A percentile compares a stretch with the other conserved stretches of the same genome.
Evolutionary conservation across 1,140 invertebrate species (phyloP).

Genomic region (Portunus trituberculatus): DNA sequence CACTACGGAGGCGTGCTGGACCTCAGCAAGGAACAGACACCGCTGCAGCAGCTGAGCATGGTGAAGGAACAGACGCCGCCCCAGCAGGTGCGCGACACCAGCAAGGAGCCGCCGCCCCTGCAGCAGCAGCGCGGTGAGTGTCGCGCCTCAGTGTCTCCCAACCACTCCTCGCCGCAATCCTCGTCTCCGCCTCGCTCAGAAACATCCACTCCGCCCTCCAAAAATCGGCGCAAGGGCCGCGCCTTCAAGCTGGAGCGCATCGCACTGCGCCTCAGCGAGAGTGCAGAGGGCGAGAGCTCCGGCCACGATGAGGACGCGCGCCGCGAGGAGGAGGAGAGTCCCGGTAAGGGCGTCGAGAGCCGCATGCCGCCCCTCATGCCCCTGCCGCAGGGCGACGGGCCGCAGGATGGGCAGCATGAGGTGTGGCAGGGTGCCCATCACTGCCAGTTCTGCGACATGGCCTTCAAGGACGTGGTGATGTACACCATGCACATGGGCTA

Average conservation of each 20-base stretch:
- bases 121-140: slow-evolving; percentile 53
- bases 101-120: slow-evolving; percentile 56
- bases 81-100: slow-evolving; percentile 57
- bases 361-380: slow-evolving; percentile 65
- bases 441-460: slow-evolving; percentile 94
- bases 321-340: slow-evolving; percentile 61
- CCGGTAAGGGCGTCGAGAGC: slow-evolving; percentile 33
- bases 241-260: slow-evolving; percentile 88
- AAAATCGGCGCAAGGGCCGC: slow-evolving; percentile 88
- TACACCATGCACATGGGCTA: slow-evolving; percentile 98
- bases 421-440: slow-evolving; percentile 81
- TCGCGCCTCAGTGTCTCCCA: slow-evolving; percentile 58
- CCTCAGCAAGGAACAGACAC: slow-evolving; percentile 77
- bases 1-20: slow-evolving; percentile 71
- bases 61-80: slow-evolving; percentile 74
- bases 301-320: slow-evolving; percentile 67
- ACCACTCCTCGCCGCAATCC: slow-evolving; percentile 66
- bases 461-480: slow-evolving; percentile 94
- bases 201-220: slow-evolving; percentile 80
- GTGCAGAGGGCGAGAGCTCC: slow-evolving; percentile 73
- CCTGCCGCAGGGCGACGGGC: slow-evolving; percentile 62
- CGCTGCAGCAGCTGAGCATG: slow-evolving; percentile 56
- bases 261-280: slow-evolving; percentile 80
- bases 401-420: slow-evolving; percentile 69
- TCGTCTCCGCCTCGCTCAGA: slow-evolving; percentile 65